Evolutionary conservation across 2,797 vertebrate genomes (phyloP), one percentile per base, ranked within the genome.

Genomic region (Tragopan temminckii): DNA sequence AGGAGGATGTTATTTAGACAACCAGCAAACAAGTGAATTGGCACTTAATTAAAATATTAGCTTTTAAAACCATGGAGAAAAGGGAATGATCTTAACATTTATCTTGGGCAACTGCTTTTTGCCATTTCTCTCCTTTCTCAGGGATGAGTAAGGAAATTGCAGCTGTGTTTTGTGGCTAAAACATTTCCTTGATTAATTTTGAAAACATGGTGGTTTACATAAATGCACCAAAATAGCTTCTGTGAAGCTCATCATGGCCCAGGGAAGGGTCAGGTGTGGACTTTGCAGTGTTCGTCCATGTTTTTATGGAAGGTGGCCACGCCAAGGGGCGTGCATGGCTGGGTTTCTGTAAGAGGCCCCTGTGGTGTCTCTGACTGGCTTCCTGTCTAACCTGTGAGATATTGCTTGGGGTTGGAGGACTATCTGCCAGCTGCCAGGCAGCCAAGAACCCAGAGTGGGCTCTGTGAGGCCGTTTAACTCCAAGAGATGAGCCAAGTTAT

Each of bases 401-500:
- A 12, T 12, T 52, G 5, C 5, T 1, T 7, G 72, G 31, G 9
- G 5, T 57, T 81, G 69, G n/a, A 89, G 63, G 59, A 23, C 46
- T 21, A 14, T 23, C 4, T 0, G 21, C 13, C 43, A 17, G 19
- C 38, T n/a, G 0, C 38, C 25, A 52, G 48, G 16, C 8, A 75
- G 19, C 25, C 58, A 50, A 12, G n/a, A 19, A 70, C 18, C 27
- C 46, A 35, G 11, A 2, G 0, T 40, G 50, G 35, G 20, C 6
- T 57, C 17, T 0, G 0, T 0, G 1, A 15, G 1, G 11, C 5
- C 0, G 0, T 52, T 72, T 58, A 38, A 46, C 27, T n/a, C 45
- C 25, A 42, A 24, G 16, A 45, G 36, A 4, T 48, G 20, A 50
- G 50, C 19, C 14, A 48, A 42, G 25, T n/a, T 14, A 2, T 23